Base-by-base conservation (phyloP, 2,113 vertebrate genomes). In the Toxostoma redivivum region DNA sequence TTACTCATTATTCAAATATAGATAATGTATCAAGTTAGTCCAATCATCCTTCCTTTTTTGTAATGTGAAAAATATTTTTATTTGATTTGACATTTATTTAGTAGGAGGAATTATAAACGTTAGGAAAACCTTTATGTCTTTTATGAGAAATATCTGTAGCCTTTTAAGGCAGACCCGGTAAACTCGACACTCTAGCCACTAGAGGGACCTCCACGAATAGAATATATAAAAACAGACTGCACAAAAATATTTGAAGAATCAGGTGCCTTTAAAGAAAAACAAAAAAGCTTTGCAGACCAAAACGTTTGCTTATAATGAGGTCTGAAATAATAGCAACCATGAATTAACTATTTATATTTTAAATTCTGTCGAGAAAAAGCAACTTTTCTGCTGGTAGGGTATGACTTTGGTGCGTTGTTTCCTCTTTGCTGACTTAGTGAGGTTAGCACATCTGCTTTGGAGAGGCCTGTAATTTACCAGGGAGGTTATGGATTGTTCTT, bases 201-300 rank as follows among this genome's bases (percentile, higher is more conserved):
- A 97, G 97, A 92, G 95, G 97, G 97, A 97, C 91, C 94, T 81
- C 94, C 86, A 96, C 65, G 96, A 96, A 95, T 3, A 93, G 79
- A 80, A 44, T 88, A 89, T 28, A n/a, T 7, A 35, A 51, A 81
- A 67, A 15, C 20, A 53, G 38, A 24, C 38, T 2, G 0, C 38
- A 20, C 12, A 61, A 44, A 53, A 69, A 45, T 2, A 8, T 61
- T 90, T 54, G 4, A 33, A 33, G 22, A 24, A n/a, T 47, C 37
- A 6, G 5, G 3, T 7, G 17, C 42, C 44, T 65, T 50, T 31
- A 65, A 84, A 50, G 37, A 44, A 65, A 90, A 72, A 11, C 2
- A 8, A 42, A 73, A 71, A 54, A 27, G 5, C 8, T 86, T 65
- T 73, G 24, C 61, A 44, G 31, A 44, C 47, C 14, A 12, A 71